Evolutionary conservation across 2,797 vertebrate genomes (phyloP).

Genomic region (Agapornis canus): DNA sequence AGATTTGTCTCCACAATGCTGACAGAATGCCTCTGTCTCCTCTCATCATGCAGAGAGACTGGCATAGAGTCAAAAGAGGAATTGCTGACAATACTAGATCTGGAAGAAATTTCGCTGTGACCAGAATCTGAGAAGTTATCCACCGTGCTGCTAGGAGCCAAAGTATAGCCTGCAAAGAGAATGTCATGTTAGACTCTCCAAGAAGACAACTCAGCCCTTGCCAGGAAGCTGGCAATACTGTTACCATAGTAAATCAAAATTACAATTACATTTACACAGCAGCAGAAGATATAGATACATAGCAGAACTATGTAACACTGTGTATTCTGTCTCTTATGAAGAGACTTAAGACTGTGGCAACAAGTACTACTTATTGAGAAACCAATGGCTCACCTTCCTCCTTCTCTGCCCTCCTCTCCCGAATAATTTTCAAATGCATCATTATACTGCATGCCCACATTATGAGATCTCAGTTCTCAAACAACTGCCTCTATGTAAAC

Average conservation of each 20-base stretch:
- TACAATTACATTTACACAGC: neutral
- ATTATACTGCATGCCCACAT: neutral
- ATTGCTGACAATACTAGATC: conserved; percentile 97
- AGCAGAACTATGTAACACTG: neutral
- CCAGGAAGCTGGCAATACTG: neutral
- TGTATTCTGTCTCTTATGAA: neutral
- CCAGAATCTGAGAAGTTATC: conserved; percentile 96
- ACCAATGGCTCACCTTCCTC: neutral
- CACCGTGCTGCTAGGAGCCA: conserved; percentile 84
- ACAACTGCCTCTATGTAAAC: neutral
- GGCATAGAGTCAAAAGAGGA: conserved; percentile 92
- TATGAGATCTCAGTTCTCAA: neutral
- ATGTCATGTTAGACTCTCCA: neutral
- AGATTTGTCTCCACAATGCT: conserved; percentile 86
- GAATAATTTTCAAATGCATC: neutral
- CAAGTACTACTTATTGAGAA: neutral
- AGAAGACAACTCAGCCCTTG: neutral
- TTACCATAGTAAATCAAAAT: neutral
- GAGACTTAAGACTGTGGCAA: neutral
- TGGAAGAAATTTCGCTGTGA: conserved; percentile 96
- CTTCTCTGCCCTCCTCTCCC: neutral
- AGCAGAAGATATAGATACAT: neutral
- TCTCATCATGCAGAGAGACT: conserved; percentile 86
- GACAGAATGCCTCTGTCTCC: conserved; percentile 89
- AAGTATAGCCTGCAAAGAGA: conserved; percentile 82